A percentile compares a stretch with the other conserved stretches of the same genome.
These are phyloP conservation scores for Podarcis lilfordi DNA, from an alignment of 2,797 vertebrate species.

Conservation along the genomic window DNA sequence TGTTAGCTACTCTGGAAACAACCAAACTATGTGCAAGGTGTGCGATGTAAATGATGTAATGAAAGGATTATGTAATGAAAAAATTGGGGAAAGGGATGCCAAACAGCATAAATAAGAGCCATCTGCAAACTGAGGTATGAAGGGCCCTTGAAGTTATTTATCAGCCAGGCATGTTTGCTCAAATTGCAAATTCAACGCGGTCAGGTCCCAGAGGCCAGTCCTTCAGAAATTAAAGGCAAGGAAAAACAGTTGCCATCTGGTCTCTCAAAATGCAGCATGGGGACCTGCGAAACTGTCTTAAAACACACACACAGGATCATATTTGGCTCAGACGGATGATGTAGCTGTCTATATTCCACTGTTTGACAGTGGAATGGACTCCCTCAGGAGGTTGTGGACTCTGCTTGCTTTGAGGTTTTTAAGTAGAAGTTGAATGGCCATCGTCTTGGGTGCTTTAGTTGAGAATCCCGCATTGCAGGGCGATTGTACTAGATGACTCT, in stretches of 20 bases:
- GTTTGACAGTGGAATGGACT: too few species aligned
- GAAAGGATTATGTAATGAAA: neutral
- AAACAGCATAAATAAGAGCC: neutral
- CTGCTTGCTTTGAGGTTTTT: too few species aligned
- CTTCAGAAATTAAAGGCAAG: neutral
- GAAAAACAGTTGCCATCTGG: neutral
- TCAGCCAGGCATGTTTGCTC: neutral
- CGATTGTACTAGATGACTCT: too few species aligned
- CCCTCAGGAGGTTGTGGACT: too few species aligned
- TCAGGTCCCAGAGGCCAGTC: neutral
- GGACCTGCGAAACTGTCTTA: neutral
- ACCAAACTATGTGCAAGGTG: neutral
- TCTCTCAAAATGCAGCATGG: neutral
- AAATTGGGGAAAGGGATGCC: neutral
- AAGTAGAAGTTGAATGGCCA: too few species aligned
- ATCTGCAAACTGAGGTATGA: neutral
- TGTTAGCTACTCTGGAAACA: neutral
- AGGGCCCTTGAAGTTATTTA: neutral
- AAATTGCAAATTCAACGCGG: neutral
- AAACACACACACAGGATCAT: too few species aligned
- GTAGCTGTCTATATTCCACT: neutral
- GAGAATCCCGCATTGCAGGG: too few species aligned
- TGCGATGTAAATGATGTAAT: neutral
- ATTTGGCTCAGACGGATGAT: neutral
- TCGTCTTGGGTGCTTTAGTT: too few species aligned